Evolutionary conservation across 1,140 invertebrate genomes (phyloP).

Genomic region (Adelges cooleyi): DNA sequence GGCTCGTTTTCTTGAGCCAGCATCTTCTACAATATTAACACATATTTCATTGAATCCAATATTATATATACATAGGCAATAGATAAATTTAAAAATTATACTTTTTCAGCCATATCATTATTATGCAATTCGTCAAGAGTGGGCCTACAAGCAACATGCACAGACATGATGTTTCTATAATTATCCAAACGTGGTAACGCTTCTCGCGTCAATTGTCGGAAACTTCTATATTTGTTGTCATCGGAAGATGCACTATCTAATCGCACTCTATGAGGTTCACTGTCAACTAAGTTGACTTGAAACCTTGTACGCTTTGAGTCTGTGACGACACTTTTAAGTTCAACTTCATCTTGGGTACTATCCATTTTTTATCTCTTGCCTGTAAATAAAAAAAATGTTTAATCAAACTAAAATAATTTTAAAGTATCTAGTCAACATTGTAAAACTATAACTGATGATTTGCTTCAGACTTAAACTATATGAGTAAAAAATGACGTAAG

Average conservation of each 20-base stretch:
- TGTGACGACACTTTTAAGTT: constrained; percentile 18
- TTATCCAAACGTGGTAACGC: constrained; percentile 82
- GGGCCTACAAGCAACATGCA: constrained; percentile 76
- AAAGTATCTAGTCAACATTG: no score
- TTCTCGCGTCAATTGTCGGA: constrained; percentile 78
- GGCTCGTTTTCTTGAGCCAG: background rate
- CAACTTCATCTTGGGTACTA: background rate
- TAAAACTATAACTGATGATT: background rate
- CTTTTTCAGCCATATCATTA: constrained; percentile 64
- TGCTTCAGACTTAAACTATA: constrained; percentile 28
- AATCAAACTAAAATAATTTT: no score
- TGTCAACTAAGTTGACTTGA: constrained; percentile 21
- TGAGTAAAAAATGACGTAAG: constrained; percentile 16
- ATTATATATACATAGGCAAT: no score
- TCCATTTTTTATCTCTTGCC: background rate
- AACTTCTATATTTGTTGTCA: constrained; percentile 57
- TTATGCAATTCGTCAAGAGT: constrained; percentile 89
- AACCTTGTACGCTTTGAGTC: constrained; percentile 18
- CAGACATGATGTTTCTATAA: constrained; percentile 83
- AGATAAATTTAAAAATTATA: constrained; percentile 36
- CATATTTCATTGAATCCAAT: background rate
- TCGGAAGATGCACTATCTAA: constrained; percentile 15
- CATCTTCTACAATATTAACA: background rate
- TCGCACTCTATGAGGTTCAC: constrained; percentile 13
- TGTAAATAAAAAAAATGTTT: no score